A percentile compares a stretch with the other conserved stretches of the same genome.
Evolutionary conservation across 2,797 vertebrate species (phyloP).

Genomic region (Gadopsis bispinosus): DNA sequence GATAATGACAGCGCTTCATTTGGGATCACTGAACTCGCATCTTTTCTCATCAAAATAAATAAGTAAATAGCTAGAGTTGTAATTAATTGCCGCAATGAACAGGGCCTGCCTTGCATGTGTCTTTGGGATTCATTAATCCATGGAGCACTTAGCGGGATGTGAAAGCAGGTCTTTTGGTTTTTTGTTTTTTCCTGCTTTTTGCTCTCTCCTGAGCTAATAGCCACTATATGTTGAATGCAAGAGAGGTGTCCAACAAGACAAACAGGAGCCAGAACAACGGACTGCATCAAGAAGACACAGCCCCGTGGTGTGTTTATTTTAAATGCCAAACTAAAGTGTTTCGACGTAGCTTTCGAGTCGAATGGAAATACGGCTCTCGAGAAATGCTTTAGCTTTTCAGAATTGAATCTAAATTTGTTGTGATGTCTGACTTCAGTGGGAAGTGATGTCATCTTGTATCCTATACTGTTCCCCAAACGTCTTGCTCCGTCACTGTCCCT

Average conservation of each 20-base stretch:
- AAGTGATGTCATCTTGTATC: neutral
- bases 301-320: neutral
- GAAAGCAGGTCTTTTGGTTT: conserved; percentile 22
- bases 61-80: conserved; percentile 18
- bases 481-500: neutral
- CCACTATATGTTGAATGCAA: conserved; percentile 12
- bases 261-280: conserved; percentile 23
- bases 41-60: conserved; percentile 19
- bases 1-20: conserved; percentile 45
- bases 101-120: conserved; percentile 46
- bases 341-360: conserved; percentile 9
- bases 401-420: neutral
- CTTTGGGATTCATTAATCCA: conserved; percentile 51
- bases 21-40: conserved; percentile 19
- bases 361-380: neutral
- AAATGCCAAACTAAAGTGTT: neutral
- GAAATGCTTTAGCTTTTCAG: neutral
- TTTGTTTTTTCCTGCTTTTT: neutral
- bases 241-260: conserved; percentile 20
- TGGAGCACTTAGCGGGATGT: conserved; percentile 37
- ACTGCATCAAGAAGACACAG: conserved; percentile 5
- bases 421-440: neutral
- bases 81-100: conserved; percentile 55
- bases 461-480: neutral
- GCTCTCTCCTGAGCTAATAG: conserved; percentile 33